Base-by-base conservation (phyloP, 53 echinoderm and acorn worm genomes). In the Echinarachnius parma region DNA sequence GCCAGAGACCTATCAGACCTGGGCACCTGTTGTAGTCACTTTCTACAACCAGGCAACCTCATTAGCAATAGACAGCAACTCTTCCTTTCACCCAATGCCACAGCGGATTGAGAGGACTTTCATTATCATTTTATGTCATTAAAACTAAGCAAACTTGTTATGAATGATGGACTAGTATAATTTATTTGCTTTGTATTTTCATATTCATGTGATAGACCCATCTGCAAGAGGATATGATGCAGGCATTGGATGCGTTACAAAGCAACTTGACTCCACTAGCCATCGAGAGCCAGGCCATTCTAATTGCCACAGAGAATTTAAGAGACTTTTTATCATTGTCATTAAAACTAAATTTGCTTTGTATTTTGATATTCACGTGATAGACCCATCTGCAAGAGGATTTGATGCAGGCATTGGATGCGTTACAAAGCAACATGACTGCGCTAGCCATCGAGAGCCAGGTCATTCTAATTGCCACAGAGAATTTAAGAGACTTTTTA, bases 381-480 rank as follows among this genome's bases (percentile, higher is more conserved):
- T 19, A 65, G 65, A 65, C 65, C 21, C 44, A 65, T 16, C 44
- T 65, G 44, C 45, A 65, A 29, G 65, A 65, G 16, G 28, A 28
- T 2, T 18, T 65, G 27, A 26, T 13, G 26, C 65, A 65, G 47
- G 65, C 65, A 2, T 65, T 46, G 29, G 26, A 65, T 36, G 65
- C 65, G 0, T 19, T 65, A 9, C n/a, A 65, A 18, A 65, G 65
- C 22, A 28, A 65, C 31, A 27, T 65, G 46, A 65, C 65, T 1
- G 16, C 28, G 36, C 27, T 46, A 28, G 65, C 65, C 16, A 4
- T 65, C 28, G 46, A 18, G n/a, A 47, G 37, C 1, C 65, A 65
- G 19, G 29, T 19, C 47, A 65, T 65, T 9, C 27, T 65, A 46
- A 46, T 29, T 65, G 16, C 65, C 65, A 28, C 45, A 28, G 27